phyloP scores from a whole-genome alignment of 2,888 invertebrate species.

The Cerceris rybyensis region DNA sequence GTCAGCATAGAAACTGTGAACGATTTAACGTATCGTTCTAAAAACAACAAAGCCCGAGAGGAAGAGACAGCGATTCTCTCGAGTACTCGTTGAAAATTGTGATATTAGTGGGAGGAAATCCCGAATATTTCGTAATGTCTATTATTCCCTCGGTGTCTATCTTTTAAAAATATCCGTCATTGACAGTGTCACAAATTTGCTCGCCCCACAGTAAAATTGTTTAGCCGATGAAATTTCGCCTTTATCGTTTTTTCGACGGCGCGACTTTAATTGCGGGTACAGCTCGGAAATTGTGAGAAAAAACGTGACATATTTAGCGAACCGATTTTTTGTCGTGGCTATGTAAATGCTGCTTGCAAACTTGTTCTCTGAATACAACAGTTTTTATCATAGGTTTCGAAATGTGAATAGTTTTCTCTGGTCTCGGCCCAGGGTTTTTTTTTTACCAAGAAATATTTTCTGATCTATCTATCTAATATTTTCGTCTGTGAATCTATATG shows the following conservation, averaged over 20 bases:
- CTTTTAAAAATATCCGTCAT: constrained; percentile 2
- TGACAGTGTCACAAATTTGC: constrained; percentile 19
- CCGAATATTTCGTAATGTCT: constrained; percentile 25
- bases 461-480: too few relatives aligned
- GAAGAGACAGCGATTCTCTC: not conserved
- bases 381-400: too few relatives aligned
- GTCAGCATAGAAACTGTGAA: constrained; percentile 18
- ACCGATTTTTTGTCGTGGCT: too few relatives aligned
- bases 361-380: too few relatives aligned
- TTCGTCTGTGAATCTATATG: too few relatives aligned
- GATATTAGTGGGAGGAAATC: constrained; percentile 34
- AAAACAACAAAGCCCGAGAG: constrained; percentile 10
- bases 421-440: too few relatives aligned
- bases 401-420: too few relatives aligned
- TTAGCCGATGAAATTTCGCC: constrained; percentile 20
- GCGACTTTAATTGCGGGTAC: not conserved
- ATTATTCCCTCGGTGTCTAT: not conserved
- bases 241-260: constrained; percentile 1
- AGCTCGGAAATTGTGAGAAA: too few relatives aligned
- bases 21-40: constrained; percentile 32
- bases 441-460: too few relatives aligned
- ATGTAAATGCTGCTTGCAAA: too few relatives aligned
- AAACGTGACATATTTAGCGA: too few relatives aligned
- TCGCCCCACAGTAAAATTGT: constrained; percentile 12
- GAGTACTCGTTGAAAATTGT: constrained; percentile 35